Percentiles rank a stretch among this genome's conserved stretches.
Evolutionary conservation across 2,113 vertebrate genomes (phyloP).

Genomic region (Typhlomys cinereus): DNA sequence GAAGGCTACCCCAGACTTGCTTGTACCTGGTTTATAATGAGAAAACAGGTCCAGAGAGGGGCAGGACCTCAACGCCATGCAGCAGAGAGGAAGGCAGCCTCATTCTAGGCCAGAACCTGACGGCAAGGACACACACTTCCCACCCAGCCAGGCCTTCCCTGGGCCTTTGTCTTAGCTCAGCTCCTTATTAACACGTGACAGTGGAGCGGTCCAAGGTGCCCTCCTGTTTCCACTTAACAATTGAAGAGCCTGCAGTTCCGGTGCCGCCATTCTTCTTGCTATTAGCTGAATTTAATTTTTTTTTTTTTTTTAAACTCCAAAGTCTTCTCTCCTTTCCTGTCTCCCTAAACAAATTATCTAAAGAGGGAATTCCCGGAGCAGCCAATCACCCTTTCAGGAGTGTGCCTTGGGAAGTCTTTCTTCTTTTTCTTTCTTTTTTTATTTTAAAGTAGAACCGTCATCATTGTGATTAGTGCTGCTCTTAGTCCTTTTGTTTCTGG

Average conservation of each 20-base stretch:
- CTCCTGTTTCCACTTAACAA: constrained; percentile 36
- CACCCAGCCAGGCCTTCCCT: not conserved
- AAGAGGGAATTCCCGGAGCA: not conserved
- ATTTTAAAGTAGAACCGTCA: not conserved
- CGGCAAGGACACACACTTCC: not conserved
- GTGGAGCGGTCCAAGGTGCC: constrained; percentile 29
- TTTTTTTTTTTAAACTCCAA: constrained; percentile 48
- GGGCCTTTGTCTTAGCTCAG: not conserved
- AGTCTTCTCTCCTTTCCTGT: not conserved
- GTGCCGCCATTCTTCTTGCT: constrained; percentile 48
- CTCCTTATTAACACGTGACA: constrained; percentile 60
- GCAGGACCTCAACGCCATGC: not conserved
- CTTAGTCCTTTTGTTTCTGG: not conserved
- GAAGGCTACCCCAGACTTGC: not conserved
- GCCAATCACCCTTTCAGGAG: not conserved
- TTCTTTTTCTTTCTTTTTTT: no score
- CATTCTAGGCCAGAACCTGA: not conserved
- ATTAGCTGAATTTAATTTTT: constrained; percentile 62
- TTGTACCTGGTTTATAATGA: not conserved
- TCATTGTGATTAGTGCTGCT: not conserved
- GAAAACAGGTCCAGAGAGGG: not conserved
- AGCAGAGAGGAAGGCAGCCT: not conserved
- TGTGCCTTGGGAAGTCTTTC: no score
- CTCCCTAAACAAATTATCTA: not conserved
- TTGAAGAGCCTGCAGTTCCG: constrained; percentile 40